Conservation (phyloP, 2,797 vertebrate species). For the Myripristis jacobus region DNA sequence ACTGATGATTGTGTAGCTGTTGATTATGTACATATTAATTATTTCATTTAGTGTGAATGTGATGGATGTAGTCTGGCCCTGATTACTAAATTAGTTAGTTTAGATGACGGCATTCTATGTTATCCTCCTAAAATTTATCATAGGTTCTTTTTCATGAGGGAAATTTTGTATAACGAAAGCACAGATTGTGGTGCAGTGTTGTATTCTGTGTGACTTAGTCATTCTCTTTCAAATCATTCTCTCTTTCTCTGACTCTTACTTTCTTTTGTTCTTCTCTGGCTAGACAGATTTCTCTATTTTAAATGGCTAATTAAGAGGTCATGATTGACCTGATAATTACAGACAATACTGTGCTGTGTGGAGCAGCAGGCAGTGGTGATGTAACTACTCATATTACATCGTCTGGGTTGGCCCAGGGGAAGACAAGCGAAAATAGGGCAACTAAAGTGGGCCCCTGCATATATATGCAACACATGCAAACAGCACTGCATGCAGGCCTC, state of each 20-base stretch:
- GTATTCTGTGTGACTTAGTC: background rate
- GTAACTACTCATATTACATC: slow-evolving; percentile 26
- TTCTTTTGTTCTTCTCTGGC: background rate
- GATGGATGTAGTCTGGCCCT: too few species aligned
- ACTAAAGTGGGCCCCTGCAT: slow-evolving; percentile 10
- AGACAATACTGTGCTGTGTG: slow-evolving; percentile 6
- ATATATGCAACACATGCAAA: too few species aligned
- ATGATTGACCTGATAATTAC: slow-evolving; percentile 18
- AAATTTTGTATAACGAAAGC: background rate
- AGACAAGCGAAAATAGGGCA: background rate
- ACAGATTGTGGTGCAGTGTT: background rate
- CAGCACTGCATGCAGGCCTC: too few species aligned
- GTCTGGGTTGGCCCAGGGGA: background rate
- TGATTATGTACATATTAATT: too few species aligned
- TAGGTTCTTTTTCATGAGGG: background rate
- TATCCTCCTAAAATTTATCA: too few species aligned
- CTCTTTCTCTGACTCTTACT: background rate
- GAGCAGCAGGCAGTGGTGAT: background rate
- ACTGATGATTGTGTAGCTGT: too few species aligned
- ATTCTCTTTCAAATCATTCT: background rate
- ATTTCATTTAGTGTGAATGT: too few species aligned
- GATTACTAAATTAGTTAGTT: too few species aligned
- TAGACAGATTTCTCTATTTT: background rate
- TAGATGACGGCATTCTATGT: too few species aligned
- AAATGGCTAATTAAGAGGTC: slow-evolving; percentile 15